Conservation (phyloP, 2,797 vertebrate species). For the Fratercula arctica region DNA sequence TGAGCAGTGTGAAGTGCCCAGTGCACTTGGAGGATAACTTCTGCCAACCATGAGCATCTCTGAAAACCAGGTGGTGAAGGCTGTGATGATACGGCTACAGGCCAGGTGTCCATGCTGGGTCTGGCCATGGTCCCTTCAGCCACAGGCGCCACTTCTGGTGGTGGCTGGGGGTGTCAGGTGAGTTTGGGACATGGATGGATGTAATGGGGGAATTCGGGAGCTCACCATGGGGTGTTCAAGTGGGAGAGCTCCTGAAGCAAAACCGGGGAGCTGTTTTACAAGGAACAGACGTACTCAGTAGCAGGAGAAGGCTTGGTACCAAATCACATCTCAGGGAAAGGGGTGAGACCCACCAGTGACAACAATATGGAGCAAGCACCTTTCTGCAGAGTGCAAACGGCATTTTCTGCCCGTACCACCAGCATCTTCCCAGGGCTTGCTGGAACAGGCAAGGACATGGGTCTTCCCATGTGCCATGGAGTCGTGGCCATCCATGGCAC, state of each 20-base stretch:
- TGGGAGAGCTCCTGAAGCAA: not conserved
- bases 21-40: rapidly evolving
- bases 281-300: not conserved
- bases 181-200: rapidly evolving
- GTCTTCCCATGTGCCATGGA: not conserved
- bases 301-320: not conserved
- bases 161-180: rapidly evolving
- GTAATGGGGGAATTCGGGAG: not conserved
- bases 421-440: not conserved
- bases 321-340: rapidly evolving
- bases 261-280: not conserved
- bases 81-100: not conserved
- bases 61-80: rapidly evolving
- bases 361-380: rapidly evolving
- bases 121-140: rapidly evolving
- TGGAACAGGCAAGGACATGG: not conserved
- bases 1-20: rapidly evolving
- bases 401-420: not conserved
- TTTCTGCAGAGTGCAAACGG: not conserved
- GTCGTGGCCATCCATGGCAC: rapidly evolving
- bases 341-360: not conserved
- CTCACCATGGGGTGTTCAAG: too few species aligned
- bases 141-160: rapidly evolving
- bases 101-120: not conserved
- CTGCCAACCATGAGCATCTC: not conserved